Evolutionary conservation across 2,888 invertebrate species (phyloP), one percentile per base, ranked within the genome.

Genomic region (Caradrina clavipalpis): DNA sequence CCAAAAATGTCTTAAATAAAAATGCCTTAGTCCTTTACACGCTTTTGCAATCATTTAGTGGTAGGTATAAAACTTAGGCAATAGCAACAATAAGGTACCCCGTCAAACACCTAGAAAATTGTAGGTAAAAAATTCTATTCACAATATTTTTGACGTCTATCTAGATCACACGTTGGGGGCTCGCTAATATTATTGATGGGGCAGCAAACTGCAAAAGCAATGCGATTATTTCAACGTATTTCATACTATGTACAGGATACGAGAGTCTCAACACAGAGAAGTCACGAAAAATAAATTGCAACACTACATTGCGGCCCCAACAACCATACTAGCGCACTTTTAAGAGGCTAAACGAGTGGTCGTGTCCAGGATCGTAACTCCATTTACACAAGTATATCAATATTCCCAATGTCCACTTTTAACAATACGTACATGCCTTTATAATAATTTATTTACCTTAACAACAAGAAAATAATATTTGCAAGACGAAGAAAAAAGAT

Each of bases 61-160:
- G 61, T 75, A 61, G 74, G 66, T 81, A 66, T 55, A 83, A 79
- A 85, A 79, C 75, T 74, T 70, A 83, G 81, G 84, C 79, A 83
- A 77, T 80, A 86, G 83, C 92, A 93, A 92, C 91, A 91, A 91
- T 90, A 87, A 91, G 89, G 89, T 90, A 87, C 88, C 86, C 88
- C 89, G 83, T 91, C 88, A 89, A 88, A 89, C 87, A 93, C 90
- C 91, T 93, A 94, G 89, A 90, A 92, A 92, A 90, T 89, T 89
- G 90, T 92, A 94, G 93, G 94, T 94, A 94, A 93, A 94, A 94
- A 94, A 93, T 87, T 88, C 89, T 90, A 88, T 91, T 89, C 89
- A 89, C 89, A 88, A 88, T 85, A 83, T 84, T 81, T 89, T 91
- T 87, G 90, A 89, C 89, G 87, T 89, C 91, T 91, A 92, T 89